Evolutionary conservation across 2,113 vertebrate species (phyloP).

Genomic region (Euleptes europaea): DNA sequence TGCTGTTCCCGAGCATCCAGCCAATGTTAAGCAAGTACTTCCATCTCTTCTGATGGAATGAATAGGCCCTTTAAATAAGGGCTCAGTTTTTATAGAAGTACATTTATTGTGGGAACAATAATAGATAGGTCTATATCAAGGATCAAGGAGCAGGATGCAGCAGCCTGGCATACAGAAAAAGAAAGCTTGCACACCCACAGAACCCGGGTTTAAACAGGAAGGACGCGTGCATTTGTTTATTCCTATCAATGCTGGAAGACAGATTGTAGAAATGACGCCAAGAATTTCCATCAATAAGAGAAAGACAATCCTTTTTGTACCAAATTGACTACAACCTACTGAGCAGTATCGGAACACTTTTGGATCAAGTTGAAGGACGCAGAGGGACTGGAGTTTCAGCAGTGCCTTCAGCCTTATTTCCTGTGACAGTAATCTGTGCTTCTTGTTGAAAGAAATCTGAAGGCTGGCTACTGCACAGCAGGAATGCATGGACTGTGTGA

Average conservation of each 20-base stretch:
- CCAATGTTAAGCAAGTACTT: neutral
- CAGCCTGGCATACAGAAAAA: neutral
- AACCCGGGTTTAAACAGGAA: neutral
- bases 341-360: fast-evolving
- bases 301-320: neutral
- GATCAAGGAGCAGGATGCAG: neutral
- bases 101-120: neutral
- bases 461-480: slow-evolving; percentile 17
- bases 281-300: neutral
- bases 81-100: neutral
- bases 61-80: neutral
- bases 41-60: neutral
- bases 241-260: neutral
- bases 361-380: neutral
- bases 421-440: slow-evolving; percentile 39
- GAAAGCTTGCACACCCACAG: neutral
- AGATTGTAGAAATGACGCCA: neutral
- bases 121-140: too few species aligned
- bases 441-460: slow-evolving; percentile 53
- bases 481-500: slow-evolving; percentile 68
- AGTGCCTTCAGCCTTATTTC: slow-evolving; percentile 35
- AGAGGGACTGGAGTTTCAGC: neutral
- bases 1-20: neutral
- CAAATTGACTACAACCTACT: neutral
- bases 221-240: neutral